These are phyloP conservation scores for Origma solitaria DNA, from an alignment of 2,113 vertebrate species.

Conservation along the genomic window DNA sequence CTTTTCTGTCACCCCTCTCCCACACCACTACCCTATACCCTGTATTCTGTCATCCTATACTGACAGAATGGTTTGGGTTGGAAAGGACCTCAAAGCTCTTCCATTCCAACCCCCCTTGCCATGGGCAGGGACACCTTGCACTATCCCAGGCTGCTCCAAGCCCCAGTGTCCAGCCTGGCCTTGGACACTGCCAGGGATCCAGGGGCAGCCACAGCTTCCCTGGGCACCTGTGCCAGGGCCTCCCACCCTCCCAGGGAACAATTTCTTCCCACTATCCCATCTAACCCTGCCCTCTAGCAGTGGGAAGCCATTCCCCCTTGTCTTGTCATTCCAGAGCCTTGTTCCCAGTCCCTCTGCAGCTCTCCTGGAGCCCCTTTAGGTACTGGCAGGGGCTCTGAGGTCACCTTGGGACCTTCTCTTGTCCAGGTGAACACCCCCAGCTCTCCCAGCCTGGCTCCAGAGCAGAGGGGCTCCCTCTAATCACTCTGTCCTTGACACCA, in stretches of 20 bases:
- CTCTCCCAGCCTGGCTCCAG: background rate
- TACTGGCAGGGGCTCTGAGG: accelerated
- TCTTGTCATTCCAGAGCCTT: background rate
- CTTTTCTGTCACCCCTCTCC: background rate
- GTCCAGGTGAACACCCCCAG: background rate
- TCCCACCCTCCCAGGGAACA: accelerated
- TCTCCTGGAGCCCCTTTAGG: background rate
- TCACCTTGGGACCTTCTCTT: background rate
- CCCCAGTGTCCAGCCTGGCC: accelerated
- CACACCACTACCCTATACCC: too few species aligned
- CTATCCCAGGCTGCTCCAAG: background rate
- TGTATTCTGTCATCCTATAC: background rate
- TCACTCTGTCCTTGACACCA: background rate
- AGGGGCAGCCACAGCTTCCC: background rate
- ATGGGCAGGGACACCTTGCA: background rate
- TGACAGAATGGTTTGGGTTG: background rate
- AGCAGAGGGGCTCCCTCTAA: background rate
- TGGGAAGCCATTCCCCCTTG: background rate
- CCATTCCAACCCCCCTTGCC: background rate
- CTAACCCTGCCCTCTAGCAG: accelerated
- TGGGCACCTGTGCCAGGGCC: background rate
- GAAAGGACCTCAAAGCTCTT: background rate
- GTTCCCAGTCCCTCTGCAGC: background rate
- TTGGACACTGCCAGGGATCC: background rate
- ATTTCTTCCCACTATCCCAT: background rate